Base-by-base conservation (phyloP, 2,113 vertebrate genomes). In the Corythoichthys haematopterus region DNA sequence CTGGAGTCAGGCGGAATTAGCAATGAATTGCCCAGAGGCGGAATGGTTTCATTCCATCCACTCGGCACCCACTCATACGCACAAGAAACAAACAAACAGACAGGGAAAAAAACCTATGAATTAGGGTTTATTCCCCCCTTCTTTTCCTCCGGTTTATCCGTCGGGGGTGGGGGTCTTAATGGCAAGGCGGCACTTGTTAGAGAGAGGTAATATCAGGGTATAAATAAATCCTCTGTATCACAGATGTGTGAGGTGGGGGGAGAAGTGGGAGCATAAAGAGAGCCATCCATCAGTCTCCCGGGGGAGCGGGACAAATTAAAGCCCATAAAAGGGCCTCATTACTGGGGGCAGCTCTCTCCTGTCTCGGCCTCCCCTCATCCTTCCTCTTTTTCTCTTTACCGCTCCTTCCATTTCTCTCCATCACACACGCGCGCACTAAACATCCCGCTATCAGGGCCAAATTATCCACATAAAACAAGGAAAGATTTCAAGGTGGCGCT, bases 181-280 rank as follows among this genome's bases (percentile, higher is more conserved):
- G 75, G 84, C 79, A 47, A 78, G 81, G 86, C 83, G 83, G 89
- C 86, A 90, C 89, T 90, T 89, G 89, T 90, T 90, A 90, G 86
- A 62, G 60, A 83, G 84, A 85, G 82, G 84, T 90, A 90, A 90
- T 90, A 89, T 87, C 85, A 80, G 83, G 86, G 84, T 88, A 90
- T 90, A 90, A 89, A 90, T 90, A 90, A 87, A 89, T 88, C 84
- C 85, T 88, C 75, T 75, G 86, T 85, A 89, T 87, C 89, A 89
- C 87, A 90, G 87, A 87, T 86, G 35, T 62, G 60, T 45, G 20
- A 46, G 38, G 58, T 20, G 58, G 58, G 15, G 83, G 66, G 72
- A 75, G 80, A 84, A 85, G 83, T 76, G 77, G 85, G 81, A 79
- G 78, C 75, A 86, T 68, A 80, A 87, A 88, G 88, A 86, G 88